A percentile compares a stretch with the other conserved stretches of the same genome.
Evolutionary conservation across 2,888 invertebrate genomes (phyloP).

Genomic region (Cordilura impudica): DNA sequence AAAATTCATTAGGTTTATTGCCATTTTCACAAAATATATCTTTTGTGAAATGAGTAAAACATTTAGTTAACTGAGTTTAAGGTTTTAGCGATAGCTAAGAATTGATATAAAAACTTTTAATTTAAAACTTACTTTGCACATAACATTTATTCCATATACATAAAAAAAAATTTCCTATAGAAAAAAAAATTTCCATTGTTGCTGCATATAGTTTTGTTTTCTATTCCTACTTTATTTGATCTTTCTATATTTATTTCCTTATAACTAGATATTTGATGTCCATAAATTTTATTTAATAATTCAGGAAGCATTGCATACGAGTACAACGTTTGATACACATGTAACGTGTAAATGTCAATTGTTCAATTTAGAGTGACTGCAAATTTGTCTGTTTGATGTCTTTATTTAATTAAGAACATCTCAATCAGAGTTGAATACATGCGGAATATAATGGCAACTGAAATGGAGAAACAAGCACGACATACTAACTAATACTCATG

Average conservation of each 20-base stretch:
- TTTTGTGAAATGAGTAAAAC: no score
- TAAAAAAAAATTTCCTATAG: background rate
- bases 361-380: constrained; percentile 1
- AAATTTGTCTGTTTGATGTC: background rate
- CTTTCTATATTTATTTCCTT: background rate
- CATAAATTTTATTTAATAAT: background rate
- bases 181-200: background rate
- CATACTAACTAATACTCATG: background rate
- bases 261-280: background rate
- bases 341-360: background rate
- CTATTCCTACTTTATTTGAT: background rate
- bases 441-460: constrained; percentile 32
- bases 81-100: background rate
- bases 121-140: background rate
- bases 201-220: background rate
- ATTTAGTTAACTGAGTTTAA: no score
- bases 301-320: background rate
- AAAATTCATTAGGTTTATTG: no score
- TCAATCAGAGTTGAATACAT: constrained; percentile 45
- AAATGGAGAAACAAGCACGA: constrained; percentile 11
- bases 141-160: background rate
- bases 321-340: background rate
- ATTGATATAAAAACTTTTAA: background rate
- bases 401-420: constrained; percentile 42
- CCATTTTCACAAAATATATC: no score